phyloP scores from a whole-genome alignment of 2,113 vertebrate species.

The Dipodomys ordii region DNA sequence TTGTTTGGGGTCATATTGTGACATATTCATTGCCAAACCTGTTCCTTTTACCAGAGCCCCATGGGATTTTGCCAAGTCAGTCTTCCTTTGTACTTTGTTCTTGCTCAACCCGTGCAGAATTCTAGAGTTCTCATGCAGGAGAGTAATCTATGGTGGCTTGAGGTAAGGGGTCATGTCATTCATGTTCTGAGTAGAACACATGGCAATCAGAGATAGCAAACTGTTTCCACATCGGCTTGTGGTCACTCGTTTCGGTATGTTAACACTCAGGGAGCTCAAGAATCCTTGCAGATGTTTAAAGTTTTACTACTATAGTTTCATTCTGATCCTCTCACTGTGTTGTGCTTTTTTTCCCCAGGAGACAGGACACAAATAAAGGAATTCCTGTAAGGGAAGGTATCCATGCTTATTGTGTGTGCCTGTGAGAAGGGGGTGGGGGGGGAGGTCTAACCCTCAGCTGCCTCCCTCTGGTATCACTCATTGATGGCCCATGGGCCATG shows the following conservation, averaged over 20 bases:
- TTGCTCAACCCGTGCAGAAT: conserved; percentile 69
- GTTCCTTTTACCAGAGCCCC: conserved; percentile 53
- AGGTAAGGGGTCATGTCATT: background rate
- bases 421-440: background rate
- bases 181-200: background rate
- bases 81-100: conserved; percentile 63
- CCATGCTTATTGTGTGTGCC: background rate
- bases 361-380: background rate
- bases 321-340: background rate
- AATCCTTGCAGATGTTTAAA: background rate
- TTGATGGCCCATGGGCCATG: background rate
- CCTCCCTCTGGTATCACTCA: background rate
- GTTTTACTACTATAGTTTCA: background rate
- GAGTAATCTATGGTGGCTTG: background rate
- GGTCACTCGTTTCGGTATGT: background rate
- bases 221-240: background rate
- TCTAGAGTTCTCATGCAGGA: conserved; percentile 53
- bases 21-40: conserved; percentile 78
- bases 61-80: conserved; percentile 69
- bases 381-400: background rate
- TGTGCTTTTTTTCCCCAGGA: background rate
- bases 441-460: background rate
- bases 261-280: background rate
- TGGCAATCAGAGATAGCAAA: background rate
- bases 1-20: conserved; percentile 69